These are phyloP conservation scores for Zenarchopterus dispar DNA, from an alignment of 2,797 vertebrate species.

Conservation along the genomic window DNA sequence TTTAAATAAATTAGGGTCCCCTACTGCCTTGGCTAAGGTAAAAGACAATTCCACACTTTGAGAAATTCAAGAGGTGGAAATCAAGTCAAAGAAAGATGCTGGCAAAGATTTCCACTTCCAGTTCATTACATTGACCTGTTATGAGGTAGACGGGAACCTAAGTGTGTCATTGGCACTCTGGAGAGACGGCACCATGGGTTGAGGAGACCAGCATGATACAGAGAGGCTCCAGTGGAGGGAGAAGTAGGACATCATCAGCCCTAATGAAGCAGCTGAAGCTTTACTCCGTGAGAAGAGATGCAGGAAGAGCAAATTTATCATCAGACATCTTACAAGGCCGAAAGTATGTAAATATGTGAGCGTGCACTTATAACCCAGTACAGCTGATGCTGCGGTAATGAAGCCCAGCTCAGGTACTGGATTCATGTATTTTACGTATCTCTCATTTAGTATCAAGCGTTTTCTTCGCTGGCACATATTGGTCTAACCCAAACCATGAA, in stretches of 20 bases:
- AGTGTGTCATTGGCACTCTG: constrained; percentile 78
- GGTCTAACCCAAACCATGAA: background rate
- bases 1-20: constrained; percentile 27
- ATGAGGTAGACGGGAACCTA: constrained; percentile 60
- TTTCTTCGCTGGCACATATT: background rate
- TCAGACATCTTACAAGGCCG: background rate
- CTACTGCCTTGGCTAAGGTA: constrained; percentile 28
- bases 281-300: constrained; percentile 11
- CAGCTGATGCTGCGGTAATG: background rate
- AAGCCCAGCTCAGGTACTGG: background rate
- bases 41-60: constrained; percentile 20
- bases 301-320: constrained; percentile 12
- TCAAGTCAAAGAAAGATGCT: constrained; percentile 26
- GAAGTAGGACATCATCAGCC: constrained; percentile 61
- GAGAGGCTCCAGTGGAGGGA: constrained; percentile 55
- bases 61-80: constrained; percentile 37
- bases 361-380: background rate
- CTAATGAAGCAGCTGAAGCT: constrained; percentile 34
- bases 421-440: background rate
- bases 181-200: constrained; percentile 57
- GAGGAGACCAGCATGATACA: constrained; percentile 61
- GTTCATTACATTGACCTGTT: constrained; percentile 62
- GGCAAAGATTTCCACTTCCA: constrained; percentile 20
- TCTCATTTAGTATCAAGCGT: background rate
- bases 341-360: constrained; percentile 6